Percentiles rank a stretch among this genome's conserved stretches.
Conservation (phyloP, 2,888 invertebrate species). For the Caenorhabditis panamensis region DNA sequence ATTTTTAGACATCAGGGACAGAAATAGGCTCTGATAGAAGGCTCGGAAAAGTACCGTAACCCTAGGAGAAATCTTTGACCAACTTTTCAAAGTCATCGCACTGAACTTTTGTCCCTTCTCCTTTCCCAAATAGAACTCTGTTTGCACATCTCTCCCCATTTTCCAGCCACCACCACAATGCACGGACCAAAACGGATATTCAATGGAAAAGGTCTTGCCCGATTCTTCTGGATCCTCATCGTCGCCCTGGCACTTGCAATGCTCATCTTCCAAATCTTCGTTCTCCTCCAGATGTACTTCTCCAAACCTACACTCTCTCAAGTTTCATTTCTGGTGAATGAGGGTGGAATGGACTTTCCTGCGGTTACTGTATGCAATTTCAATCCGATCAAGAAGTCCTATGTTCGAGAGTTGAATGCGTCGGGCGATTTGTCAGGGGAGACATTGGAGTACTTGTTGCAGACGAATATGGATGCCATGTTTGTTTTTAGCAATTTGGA, state of each 20-base stretch:
- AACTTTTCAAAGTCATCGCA: constrained; percentile 10
- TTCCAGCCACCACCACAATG: constrained; percentile 75
- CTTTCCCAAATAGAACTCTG: constrained; percentile 15
- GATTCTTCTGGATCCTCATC: constrained; percentile 62
- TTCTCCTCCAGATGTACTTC: constrained; percentile 57
- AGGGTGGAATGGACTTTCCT: constrained; percentile 76
- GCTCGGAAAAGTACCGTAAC: neutral
- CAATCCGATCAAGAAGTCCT: constrained; percentile 73
- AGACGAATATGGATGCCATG: constrained; percentile 67
- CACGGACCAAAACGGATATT: constrained; percentile 77
- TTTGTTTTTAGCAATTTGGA: constrained; percentile 56
- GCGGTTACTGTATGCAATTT: constrained; percentile 77
- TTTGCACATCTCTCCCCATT: constrained; percentile 12
- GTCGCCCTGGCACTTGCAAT: constrained; percentile 49
- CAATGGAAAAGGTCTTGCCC: constrained; percentile 53
- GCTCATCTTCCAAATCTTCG: constrained; percentile 60
- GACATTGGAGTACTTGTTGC: constrained; percentile 66
- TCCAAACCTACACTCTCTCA: constrained; percentile 65
- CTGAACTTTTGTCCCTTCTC: constrained; percentile 4
- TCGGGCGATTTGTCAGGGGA: constrained; percentile 63
- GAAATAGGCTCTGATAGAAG: neutral
- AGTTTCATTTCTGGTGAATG: constrained; percentile 75
- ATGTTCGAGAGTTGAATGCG: constrained; percentile 66
- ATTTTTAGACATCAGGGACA: neutral
- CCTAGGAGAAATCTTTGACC: neutral